phyloP scores from a whole-genome alignment of 2,888 invertebrate species.

The Dasypogon diadema region DNA sequence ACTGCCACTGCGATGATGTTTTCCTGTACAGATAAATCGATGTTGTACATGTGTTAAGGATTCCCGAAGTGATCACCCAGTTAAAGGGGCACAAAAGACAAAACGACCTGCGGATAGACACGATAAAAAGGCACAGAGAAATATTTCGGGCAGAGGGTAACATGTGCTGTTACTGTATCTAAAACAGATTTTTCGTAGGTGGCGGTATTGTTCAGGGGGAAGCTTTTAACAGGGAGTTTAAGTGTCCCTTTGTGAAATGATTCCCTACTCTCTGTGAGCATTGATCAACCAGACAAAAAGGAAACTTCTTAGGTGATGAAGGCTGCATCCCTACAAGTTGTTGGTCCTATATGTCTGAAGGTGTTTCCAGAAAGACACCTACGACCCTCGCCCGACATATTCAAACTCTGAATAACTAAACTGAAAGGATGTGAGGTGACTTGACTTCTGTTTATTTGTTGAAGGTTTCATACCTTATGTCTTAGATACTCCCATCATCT shows the following conservation, averaged over 20 bases:
- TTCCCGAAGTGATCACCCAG: conserved; percentile 27
- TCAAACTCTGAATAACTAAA: background rate
- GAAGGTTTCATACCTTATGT: conserved; percentile 9
- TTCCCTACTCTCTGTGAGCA: background rate
- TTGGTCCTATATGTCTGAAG: conserved; percentile 6
- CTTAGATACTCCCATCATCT: background rate
- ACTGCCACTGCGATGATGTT: background rate
- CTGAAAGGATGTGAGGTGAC: background rate
- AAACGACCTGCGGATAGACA: conserved; percentile 18
- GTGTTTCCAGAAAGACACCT: background rate
- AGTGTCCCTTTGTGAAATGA: conserved; percentile 32
- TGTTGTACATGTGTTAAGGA: conserved; percentile 40
- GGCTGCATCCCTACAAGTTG: background rate
- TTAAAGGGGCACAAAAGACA: conserved; percentile 32
- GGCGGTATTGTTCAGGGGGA: background rate
- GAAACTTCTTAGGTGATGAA: conserved; percentile 6
- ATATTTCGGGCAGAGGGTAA: conserved; percentile 35
- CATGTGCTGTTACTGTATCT: conserved; percentile 30
- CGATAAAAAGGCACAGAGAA: background rate
- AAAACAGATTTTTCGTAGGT: conserved; percentile 7
- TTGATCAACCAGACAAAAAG: conserved; percentile 19
- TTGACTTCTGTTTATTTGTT: conserved; percentile 25
- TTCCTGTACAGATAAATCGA: background rate
- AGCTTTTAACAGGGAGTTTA: conserved; percentile 44
- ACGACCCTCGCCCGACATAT: background rate